phyloP scores from a whole-genome alignment of 2,113 vertebrate genomes.

The Todiramphus chloris region DNA sequence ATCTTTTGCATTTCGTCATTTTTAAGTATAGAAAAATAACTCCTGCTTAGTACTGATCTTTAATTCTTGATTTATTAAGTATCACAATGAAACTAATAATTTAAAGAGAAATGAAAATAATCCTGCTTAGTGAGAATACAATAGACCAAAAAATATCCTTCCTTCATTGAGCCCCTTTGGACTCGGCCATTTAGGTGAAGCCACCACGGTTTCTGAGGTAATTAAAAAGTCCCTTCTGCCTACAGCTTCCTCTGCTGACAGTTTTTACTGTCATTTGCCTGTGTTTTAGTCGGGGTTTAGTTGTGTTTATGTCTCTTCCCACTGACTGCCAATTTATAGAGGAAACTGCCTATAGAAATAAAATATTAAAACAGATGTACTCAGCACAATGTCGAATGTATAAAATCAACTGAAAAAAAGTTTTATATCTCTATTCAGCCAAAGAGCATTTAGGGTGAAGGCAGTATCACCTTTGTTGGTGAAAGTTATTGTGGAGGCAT shows the following conservation, averaged over 20 bases:
- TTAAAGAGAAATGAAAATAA: background rate
- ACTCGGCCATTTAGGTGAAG: background rate
- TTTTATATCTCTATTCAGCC: background rate
- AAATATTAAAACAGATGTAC: background rate
- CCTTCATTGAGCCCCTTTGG: background rate
- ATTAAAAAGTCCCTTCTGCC: background rate
- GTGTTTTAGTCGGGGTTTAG: background rate
- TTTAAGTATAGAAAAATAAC: background rate
- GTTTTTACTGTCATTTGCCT: background rate
- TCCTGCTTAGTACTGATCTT: background rate
- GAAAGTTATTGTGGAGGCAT: background rate
- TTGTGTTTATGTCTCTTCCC: background rate
- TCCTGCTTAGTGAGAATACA: background rate
- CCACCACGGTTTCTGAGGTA: background rate
- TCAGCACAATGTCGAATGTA: background rate
- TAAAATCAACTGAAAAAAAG: background rate
- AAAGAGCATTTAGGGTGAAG: background rate
- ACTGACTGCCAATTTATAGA: background rate
- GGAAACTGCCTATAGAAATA: background rate
- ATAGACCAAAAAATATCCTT: background rate
- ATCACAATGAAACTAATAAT: background rate
- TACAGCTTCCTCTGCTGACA: background rate
- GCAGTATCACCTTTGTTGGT: background rate
- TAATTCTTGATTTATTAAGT: background rate
- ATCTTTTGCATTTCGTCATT: background rate